A percentile compares a stretch with the other conserved stretches of the same genome.
Evolutionary conservation across 2,888 invertebrate genomes (phyloP).

Genomic region (Caenorhabditis afra): DNA sequence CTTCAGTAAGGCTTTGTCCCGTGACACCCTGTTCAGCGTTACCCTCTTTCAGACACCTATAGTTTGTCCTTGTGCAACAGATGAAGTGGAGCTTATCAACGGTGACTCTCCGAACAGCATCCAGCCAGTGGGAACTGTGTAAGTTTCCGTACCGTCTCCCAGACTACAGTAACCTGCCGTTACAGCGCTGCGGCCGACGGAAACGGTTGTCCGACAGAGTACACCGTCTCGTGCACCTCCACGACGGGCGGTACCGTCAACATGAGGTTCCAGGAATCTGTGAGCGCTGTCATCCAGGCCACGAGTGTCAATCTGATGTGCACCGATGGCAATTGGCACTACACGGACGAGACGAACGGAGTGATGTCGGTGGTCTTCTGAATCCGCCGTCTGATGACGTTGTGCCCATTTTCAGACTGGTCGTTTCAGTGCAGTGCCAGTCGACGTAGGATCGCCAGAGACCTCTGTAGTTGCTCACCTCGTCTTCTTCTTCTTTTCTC

Average conservation of each 20-base stretch:
- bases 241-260: neutral
- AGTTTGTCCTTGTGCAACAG: conserved; percentile 32
- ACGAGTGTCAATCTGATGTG: conserved; percentile 19
- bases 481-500: neutral
- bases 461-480: conserved; percentile 14
- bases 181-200: conserved; percentile 15
- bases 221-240: conserved; percentile 25
- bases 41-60: conserved; percentile 33
- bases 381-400: no score
- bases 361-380: conserved; percentile 21
- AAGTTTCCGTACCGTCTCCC: conserved; percentile 4
- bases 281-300: conserved; percentile 19
- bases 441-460: conserved; percentile 3
- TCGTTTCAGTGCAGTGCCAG: conserved; percentile 45
- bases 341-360: conserved; percentile 2
- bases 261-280: conserved; percentile 40
- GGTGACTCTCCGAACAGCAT: conserved; percentile 31
- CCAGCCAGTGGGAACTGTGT: conserved; percentile 44
- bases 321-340: conserved; percentile 50
- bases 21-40: neutral
- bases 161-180: neutral
- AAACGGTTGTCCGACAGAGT: conserved; percentile 28
- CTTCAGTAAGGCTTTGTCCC: conserved; percentile 11
- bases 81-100: conserved; percentile 41
- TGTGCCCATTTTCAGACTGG: conserved; percentile 30